Percentiles rank a stretch among this genome's conserved stretches.
Conservation (phyloP, 2,113 vertebrate species). For the Cisticola juncidis region DNA sequence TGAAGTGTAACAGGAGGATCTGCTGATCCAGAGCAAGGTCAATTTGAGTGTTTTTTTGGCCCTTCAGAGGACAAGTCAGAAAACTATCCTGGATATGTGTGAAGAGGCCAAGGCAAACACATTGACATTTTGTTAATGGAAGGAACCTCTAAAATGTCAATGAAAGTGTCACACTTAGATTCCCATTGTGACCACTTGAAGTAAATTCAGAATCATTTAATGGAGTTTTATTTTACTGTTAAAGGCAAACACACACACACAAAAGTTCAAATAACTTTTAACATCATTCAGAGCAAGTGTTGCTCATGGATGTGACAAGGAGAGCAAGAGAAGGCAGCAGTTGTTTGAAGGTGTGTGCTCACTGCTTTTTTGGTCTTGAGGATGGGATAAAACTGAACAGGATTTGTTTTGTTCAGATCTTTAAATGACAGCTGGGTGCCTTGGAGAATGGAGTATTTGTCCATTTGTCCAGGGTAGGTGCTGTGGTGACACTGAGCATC, state of each 20-base stretch:
- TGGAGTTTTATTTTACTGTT: neutral
- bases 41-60: neutral
- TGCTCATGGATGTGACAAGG: neutral
- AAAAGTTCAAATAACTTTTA: neutral
- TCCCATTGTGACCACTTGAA: constrained; percentile 19
- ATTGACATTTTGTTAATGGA: constrained; percentile 47
- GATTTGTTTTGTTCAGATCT: neutral
- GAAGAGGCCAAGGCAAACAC: constrained; percentile 11
- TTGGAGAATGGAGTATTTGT: neutral
- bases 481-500: neutral
- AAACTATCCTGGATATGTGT: neutral
- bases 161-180: constrained; percentile 28
- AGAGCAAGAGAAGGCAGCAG: neutral
- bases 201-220: constrained; percentile 21
- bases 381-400: neutral
- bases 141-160: constrained; percentile 21
- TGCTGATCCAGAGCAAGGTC: neutral
- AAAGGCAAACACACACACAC: neutral
- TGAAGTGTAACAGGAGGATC: neutral
- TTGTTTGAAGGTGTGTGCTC: neutral
- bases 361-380: neutral
- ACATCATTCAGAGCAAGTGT: neutral
- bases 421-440: neutral
- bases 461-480: fast-evolving
- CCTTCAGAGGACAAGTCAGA: neutral